These are phyloP conservation scores for Numenius arquata DNA, from an alignment of 2,113 vertebrate species.

Conservation along the genomic window DNA sequence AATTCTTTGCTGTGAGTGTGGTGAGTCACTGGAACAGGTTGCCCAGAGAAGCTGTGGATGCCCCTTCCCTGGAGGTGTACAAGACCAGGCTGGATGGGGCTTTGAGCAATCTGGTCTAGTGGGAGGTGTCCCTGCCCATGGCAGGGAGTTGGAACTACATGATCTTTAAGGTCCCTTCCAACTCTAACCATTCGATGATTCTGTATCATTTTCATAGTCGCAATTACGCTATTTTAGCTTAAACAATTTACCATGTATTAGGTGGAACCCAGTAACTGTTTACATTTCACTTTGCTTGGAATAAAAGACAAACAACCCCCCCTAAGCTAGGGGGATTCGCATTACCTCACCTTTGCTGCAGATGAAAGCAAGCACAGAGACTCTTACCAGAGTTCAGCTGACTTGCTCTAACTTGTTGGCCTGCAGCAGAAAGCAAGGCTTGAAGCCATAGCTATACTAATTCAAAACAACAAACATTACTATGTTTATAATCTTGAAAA, in stretches of 20 bases:
- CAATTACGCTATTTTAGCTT: neutral
- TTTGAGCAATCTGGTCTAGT: neutral
- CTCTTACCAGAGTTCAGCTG: neutral
- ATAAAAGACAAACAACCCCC: neutral
- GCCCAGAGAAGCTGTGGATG: neutral
- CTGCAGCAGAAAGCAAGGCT: constrained; percentile 14
- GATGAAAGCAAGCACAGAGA: neutral
- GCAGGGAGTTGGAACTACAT: no score
- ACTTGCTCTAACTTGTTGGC: constrained; percentile 15
- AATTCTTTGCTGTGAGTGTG: neutral
- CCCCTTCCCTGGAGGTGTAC: neutral
- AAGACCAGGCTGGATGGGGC: neutral
- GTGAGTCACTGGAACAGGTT: neutral
- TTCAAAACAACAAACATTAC: neutral
- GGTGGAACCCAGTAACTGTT: neutral
- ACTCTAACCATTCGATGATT: neutral
- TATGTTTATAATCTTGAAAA: constrained; percentile 2
- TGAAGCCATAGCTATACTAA: neutral
- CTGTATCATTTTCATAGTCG: neutral
- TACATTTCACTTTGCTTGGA: neutral
- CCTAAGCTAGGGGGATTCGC: neutral
- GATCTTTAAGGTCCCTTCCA: neutral
- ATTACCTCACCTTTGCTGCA: neutral
- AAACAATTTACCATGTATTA: neutral
- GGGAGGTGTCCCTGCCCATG: neutral